Evolutionary conservation across 2,888 invertebrate species (phyloP).

Genomic region (Lithophane leautieri): DNA sequence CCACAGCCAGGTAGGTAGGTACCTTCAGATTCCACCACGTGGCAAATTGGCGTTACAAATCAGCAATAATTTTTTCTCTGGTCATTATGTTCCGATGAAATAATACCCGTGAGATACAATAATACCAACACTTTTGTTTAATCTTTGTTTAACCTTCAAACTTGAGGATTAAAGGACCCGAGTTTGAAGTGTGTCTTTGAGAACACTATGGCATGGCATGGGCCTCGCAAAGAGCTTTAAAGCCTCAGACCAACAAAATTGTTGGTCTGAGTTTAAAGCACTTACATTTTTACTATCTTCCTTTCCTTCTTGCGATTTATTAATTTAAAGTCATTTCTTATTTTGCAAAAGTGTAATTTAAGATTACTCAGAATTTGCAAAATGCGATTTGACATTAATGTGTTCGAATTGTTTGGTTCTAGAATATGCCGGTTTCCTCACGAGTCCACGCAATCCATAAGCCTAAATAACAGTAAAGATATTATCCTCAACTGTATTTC

Average conservation of each 20-base stretch:
- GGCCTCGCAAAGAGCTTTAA: not conserved
- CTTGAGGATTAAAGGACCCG: conserved; percentile 26
- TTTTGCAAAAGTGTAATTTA: not conserved
- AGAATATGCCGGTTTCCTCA: too few relatives aligned
- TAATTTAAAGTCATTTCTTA: not conserved
- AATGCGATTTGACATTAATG: not conserved
- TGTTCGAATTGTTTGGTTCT: too few relatives aligned
- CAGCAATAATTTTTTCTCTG: conserved; percentile 55
- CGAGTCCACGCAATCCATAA: not conserved
- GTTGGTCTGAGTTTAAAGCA: too few relatives aligned
- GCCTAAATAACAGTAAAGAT: not conserved
- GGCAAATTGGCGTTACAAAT: conserved; percentile 63
- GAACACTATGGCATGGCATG: not conserved
- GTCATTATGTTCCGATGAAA: conserved; percentile 55
- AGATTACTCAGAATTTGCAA: not conserved
- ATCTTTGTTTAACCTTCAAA: conserved; percentile 42
- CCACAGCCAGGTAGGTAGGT: conserved; percentile 34
- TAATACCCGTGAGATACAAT: conserved; percentile 59
- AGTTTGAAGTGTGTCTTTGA: not conserved
- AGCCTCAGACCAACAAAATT: too few relatives aligned
- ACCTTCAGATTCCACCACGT: conserved; percentile 58
- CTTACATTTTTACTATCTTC: not conserved
- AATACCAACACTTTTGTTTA: conserved; percentile 44
- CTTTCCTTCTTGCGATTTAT: not conserved
- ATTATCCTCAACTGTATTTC: not conserved